Base-by-base conservation (phyloP, 2,797 vertebrate species). In the Gadopsis bispinosus region DNA sequence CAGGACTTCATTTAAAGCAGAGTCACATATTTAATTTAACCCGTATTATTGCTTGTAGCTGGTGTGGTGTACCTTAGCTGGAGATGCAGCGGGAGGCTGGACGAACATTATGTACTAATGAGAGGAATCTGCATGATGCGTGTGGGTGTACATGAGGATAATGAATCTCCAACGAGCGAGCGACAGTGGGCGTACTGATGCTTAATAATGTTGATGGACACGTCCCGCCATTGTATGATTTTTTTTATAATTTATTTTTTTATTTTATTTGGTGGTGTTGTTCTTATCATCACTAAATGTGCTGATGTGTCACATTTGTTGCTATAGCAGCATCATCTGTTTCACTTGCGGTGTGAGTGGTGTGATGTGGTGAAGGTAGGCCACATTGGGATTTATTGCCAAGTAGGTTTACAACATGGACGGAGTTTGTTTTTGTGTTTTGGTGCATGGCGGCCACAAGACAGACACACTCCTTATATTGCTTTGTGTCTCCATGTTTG, bases 201-300 rank as follows among this genome's bases (percentile, higher is more conserved):
- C 92, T 87, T 89, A 89, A 91, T 88, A 83, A 80, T 80, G 62
- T 73, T 89, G 88, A 91, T 87, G 80, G 86, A 89, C 86, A 75
- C 73, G 73, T 75, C 83, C 76, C 16, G 37, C 65, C 67, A 78
- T 75, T 84, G 84, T 87, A 37, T 55, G 45, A 10, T 65, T 67
- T 59, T 17, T 2, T 50, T 47, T 14, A 26, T 26, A 47, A 6
- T 53, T 5, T 33, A 33, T 33, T n/a, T 58, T 19, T 67, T 59
- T 14, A 2, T 56, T 29, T 8, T 62, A 31, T 54, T 56, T 63
- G 29, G 10, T 64, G 65, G 1, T 63, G 59, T n/a, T 73, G 72
- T 75, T 72, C 51, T 79, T 63, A 47, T 71, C 48, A 58, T 68
- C 59, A 67, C 48, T 73, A 5, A 72, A 67, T 33, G 51, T 76